A percentile compares a stretch with the other conserved stretches of the same genome.
Conservation (phyloP, 2,888 invertebrate species). For the Cryptocephalus primarius region DNA sequence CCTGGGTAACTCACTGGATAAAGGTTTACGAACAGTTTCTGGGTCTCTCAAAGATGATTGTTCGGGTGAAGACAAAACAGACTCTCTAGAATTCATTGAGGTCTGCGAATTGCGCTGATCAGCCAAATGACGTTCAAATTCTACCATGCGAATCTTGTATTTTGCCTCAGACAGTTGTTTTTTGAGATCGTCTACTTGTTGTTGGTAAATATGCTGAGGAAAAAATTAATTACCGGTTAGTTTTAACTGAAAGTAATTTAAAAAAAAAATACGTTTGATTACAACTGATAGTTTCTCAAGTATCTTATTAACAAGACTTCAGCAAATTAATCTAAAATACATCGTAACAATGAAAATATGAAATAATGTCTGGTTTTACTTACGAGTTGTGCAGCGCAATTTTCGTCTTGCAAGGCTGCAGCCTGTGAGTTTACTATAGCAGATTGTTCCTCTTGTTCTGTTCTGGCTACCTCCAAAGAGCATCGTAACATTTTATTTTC, state of each 20-base stretch:
- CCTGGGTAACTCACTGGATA: slow-evolving; percentile 3
- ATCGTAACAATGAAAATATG: no score
- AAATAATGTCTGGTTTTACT: slow-evolving; percentile 33
- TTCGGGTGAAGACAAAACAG: background rate
- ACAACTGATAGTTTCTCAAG: no score
- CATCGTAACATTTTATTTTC: background rate
- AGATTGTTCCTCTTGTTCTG: background rate
- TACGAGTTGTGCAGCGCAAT: slow-evolving; percentile 54
- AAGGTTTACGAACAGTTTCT: background rate
- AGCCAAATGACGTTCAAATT: slow-evolving; percentile 2
- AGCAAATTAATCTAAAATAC: no score
- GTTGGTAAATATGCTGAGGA: slow-evolving; percentile 16
- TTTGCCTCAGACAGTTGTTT: slow-evolving; percentile 21
- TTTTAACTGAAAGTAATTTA: slow-evolving; percentile 36
- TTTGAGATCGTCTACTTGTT: slow-evolving; percentile 18
- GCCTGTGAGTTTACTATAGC: background rate
- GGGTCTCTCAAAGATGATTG: no score
- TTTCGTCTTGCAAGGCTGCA: background rate
- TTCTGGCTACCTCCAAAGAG: background rate
- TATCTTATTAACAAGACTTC: no score
- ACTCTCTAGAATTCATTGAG: background rate
- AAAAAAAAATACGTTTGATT: background rate
- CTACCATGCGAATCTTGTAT: background rate
- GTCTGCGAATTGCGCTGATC: slow-evolving; percentile 2
- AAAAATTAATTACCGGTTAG: background rate